Conservation (phyloP, 2,113 vertebrate genomes). For the Pyxicephalus adspersus region DNA sequence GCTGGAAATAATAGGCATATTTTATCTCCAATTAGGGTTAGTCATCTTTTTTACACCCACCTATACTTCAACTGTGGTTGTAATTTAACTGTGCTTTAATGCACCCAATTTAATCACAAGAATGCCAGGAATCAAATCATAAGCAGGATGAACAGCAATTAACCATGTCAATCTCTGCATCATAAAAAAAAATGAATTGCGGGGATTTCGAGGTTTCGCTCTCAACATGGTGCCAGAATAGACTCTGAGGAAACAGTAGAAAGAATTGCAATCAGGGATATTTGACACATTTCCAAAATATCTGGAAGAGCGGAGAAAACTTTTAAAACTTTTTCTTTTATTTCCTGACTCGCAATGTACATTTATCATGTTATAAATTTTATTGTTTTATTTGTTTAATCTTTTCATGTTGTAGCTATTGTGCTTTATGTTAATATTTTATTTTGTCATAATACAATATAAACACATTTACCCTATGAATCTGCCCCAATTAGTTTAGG, state of each 20-base stretch:
- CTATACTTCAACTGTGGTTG: slow-evolving; percentile 65
- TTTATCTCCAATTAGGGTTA: slow-evolving; percentile 73
- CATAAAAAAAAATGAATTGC: slow-evolving; percentile 53
- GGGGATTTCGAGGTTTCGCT: slow-evolving; percentile 47
- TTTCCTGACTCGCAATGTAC: neutral
- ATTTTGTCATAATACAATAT: too few relatives aligned
- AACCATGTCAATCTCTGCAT: slow-evolving; percentile 62
- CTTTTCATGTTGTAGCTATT: too few relatives aligned
- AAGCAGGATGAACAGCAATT: slow-evolving; percentile 58
- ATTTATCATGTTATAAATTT: too few relatives aligned
- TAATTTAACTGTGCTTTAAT: slow-evolving; percentile 71
- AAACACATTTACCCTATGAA: too few relatives aligned
- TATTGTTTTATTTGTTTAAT: neutral
- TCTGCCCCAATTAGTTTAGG: too few relatives aligned
- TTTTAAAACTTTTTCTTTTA: slow-evolving; percentile 1
- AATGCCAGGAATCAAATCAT: slow-evolving; percentile 64
- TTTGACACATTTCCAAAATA: slow-evolving; percentile 54
- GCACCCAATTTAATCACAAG: slow-evolving; percentile 64
- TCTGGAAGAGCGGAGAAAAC: slow-evolving; percentile 27
- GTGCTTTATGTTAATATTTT: too few relatives aligned
- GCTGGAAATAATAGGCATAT: slow-evolving; percentile 66
- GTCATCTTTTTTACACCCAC: slow-evolving; percentile 69
- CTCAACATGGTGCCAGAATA: slow-evolving; percentile 37
- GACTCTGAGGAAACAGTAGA: slow-evolving; percentile 45
- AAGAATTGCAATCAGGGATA: slow-evolving; percentile 51